Conservation (phyloP, 1,140 invertebrate species). For the Protaetia brevitarsis region DNA sequence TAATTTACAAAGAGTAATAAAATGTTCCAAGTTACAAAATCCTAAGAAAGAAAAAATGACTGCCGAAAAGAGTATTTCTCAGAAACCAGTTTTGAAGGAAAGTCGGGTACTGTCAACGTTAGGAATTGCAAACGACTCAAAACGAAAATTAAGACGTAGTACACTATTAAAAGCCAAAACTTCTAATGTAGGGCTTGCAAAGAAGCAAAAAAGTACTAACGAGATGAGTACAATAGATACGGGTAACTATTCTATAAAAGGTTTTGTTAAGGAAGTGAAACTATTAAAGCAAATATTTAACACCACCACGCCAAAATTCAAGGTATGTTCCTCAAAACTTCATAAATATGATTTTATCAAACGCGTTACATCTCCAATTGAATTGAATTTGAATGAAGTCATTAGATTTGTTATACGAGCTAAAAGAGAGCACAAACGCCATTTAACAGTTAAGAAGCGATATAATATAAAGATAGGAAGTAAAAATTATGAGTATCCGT, state of each 20-base stretch:
- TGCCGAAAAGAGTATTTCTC: neutral
- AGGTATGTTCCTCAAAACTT: neutral
- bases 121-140: too few relatives aligned
- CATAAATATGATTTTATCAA: constrained; percentile 16
- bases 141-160: too few relatives aligned
- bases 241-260: neutral
- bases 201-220: too few relatives aligned
- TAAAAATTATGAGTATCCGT: neutral
- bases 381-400: constrained; percentile 1
- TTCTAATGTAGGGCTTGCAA: too few relatives aligned
- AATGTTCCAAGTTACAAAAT: neutral
- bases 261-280: constrained; percentile 11
- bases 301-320: constrained; percentile 10
- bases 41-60: neutral
- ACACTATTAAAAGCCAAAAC: too few relatives aligned
- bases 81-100: neutral
- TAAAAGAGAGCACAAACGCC: neutral
- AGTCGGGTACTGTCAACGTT: too few relatives aligned
- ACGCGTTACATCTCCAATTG: neutral
- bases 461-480: neutral
- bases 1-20: neutral
- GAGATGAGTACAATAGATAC: too few relatives aligned
- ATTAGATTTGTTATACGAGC: constrained; percentile 5
- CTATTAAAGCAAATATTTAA: neutral
- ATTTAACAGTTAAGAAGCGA: neutral